Evolutionary conservation across 2,113 vertebrate species (phyloP), one percentile per base, ranked within the genome.

Genomic region (Lampris megalopsis): DNA sequence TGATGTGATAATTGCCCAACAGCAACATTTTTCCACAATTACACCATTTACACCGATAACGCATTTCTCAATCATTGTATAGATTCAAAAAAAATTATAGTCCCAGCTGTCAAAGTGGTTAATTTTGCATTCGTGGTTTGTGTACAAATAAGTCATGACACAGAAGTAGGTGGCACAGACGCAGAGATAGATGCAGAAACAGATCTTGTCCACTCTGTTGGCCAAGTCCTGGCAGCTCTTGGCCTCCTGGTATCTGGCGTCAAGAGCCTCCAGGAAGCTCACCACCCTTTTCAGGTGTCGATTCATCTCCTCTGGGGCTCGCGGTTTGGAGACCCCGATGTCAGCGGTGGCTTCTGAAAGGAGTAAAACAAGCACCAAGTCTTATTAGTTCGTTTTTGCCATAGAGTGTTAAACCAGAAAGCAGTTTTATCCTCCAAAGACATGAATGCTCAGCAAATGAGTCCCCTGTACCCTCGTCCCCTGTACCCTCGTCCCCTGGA

Each of bases 101-200:
- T 75, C 24, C 90, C 85, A 94, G 85, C 93, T 91, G 6, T 70
- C 10, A 62, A 93, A 86, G 69, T 94, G 91, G 58, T 93, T 36
- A 3, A 88, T 4, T 0, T 0, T 0, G 41, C 93, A 94, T 50
- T 0, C 0, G 0, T 86, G 53, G 0, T 35, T 1, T 4, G 11
- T 3, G 59, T 87, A 80, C 8, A 92, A 65, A 45, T 0, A 2
- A 45, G n/a, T 35, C 66, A 92, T 74, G 4, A 3, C 3, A 8
- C 9, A 0, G 48, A 81, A 63, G 37, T 94, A 94, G 1, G 53
- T 0, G 0, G 41, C 4, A 43, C 69, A 74, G 1, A 53, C 2
- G 41, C 65, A 2, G 0, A 91, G 60, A 73, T 93, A 94, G 10
- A 88, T 0, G 65, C 79, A 84, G 58, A 92, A 91, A 72, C 77